Evolutionary conservation across 2,888 invertebrate species (phyloP), one percentile per base, ranked within the genome.

Genomic region (Helicoverpa assulta): DNA sequence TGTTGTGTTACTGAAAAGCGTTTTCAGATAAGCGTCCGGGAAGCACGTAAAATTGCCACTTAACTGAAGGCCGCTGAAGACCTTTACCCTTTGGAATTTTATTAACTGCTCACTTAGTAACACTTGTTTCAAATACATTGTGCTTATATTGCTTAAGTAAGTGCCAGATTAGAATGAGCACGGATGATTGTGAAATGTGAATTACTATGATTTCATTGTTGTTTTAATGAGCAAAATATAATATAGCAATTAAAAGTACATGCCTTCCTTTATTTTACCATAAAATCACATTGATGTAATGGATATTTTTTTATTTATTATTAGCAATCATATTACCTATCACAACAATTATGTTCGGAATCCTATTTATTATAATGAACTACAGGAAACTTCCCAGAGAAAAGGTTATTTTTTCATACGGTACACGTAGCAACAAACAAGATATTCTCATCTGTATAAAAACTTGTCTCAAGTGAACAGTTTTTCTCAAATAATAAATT

Each of bases 1-100:
- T 61, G 82, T 80, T 76, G 79, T 77, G 70, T 76, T 81, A 71
- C 82, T 68, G 82, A 80, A 82, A 85, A 86, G 79, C 84, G 80
- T 84, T 88, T 87, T 83, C 85, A 80, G 86, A 88, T 87, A 87
- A 83, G 76, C 76, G 64, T 70, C 61, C 72, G 63, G 63, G 70
- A 67, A 80, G 76, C 70, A 75, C 73, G 80, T 80, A 82, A 81
- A 85, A 82, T 78, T 76, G 83, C 85, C 83, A 85, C 85, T 87
- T 85, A 78, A 81, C 82, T 73, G 82, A 84, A 80, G 73, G 81
- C 72, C 80, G 73, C 70, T 71, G 69, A 83, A 86, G 79, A 79
- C 76, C 70, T 78, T 85, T 75, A 82, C 83, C 80, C 69, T 69
- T 73, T 70, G 73, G 77, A 85, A 82, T 86, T 88, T 85, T 86